Conservation (phyloP, 2,797 vertebrate genomes). For the Diceros bicornis region DNA sequence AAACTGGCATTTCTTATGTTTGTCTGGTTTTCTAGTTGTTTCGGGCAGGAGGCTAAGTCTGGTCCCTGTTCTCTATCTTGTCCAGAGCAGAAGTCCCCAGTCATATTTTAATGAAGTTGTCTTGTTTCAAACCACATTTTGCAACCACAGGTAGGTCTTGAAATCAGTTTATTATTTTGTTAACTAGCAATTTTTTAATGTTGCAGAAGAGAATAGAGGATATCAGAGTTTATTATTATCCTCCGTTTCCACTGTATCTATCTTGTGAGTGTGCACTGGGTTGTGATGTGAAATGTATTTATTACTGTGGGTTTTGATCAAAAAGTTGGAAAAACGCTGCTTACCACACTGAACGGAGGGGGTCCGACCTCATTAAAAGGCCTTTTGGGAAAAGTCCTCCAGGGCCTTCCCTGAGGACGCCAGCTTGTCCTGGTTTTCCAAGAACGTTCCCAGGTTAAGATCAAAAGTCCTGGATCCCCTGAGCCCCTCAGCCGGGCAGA, state of each 20-base stretch:
- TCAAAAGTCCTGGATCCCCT: not conserved
- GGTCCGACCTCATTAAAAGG: not conserved
- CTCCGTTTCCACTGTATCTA: not conserved
- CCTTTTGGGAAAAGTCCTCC: not conserved
- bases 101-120: not conserved
- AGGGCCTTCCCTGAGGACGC: not conserved
- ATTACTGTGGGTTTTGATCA: not conserved
- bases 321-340: not conserved
- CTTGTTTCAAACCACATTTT: not conserved
- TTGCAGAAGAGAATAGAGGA: not conserved
- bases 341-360: not conserved
- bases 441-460: not conserved
- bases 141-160: not conserved
- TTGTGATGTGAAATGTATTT: not conserved
- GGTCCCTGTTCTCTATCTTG: not conserved
- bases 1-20: not conserved
- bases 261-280: not conserved
- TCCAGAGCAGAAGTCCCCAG: not conserved
- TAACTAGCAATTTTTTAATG: not conserved
- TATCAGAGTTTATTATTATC: not conserved
- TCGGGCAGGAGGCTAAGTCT: not conserved
- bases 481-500: not conserved
- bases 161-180: not conserved
- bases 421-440: not conserved
- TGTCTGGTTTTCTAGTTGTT: not conserved